These are phyloP conservation scores for Diplodus sargus DNA, from an alignment of 2,797 vertebrate genomes.

Conservation along the genomic window DNA sequence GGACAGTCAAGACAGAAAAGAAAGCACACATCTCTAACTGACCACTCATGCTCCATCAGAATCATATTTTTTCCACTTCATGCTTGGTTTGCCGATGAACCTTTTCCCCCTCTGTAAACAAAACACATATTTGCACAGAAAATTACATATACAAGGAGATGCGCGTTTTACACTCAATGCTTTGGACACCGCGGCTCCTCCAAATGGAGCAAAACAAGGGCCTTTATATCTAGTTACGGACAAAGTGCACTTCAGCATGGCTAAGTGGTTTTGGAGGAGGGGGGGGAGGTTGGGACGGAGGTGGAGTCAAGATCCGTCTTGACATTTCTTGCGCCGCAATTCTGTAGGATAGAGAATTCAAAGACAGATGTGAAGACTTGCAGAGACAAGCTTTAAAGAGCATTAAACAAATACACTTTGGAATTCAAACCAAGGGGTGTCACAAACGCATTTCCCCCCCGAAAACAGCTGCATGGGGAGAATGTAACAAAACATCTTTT, in stretches of 20 bases:
- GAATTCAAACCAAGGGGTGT: slow-evolving; percentile 80
- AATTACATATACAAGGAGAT: slow-evolving; percentile 84
- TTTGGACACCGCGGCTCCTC: slow-evolving; percentile 78
- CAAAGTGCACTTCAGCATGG: slow-evolving; percentile 82
- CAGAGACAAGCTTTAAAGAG: slow-evolving; percentile 86
- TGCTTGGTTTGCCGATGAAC: slow-evolving; percentile 85
- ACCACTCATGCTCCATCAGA: slow-evolving; percentile 86
- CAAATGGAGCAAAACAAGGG: slow-evolving; percentile 80
- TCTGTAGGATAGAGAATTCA: slow-evolving; percentile 74
- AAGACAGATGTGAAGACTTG: slow-evolving; percentile 80
- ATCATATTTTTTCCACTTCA: slow-evolving; percentile 89
- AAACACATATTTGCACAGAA: slow-evolving; percentile 87
- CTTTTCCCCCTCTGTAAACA: slow-evolving; percentile 80
- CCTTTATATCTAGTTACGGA: slow-evolving; percentile 81
- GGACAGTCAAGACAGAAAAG: slow-evolving; percentile 81
- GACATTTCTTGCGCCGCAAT: slow-evolving; percentile 81
- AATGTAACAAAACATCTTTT: slow-evolving; percentile 41
- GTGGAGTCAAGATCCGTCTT: slow-evolving; percentile 81
- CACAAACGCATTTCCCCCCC: slow-evolving; percentile 61
- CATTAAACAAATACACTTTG: slow-evolving; percentile 87
- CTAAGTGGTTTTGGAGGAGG: slow-evolving; percentile 81
- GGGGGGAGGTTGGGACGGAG: slow-evolving; percentile 55
- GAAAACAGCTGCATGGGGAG: slow-evolving; percentile 60
- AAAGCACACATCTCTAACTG: slow-evolving; percentile 85
- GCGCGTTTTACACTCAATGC: slow-evolving; percentile 82